phyloP scores from a whole-genome alignment of 2,888 invertebrate species.

The Unio pictorum region DNA sequence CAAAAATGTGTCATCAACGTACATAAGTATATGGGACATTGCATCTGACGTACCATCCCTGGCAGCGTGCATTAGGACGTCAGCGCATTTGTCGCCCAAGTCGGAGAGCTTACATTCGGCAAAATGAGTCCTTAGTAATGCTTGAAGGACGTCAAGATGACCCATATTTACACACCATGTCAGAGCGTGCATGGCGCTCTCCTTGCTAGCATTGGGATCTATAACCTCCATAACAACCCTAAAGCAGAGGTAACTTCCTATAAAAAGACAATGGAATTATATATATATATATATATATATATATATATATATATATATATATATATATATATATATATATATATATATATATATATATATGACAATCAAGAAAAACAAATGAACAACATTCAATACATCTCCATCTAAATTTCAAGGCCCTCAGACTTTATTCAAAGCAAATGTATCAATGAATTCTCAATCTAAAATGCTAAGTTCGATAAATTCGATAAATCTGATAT shows the following conservation, averaged over 20 bases:
- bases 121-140: conserved; percentile 24
- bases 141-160: conserved; percentile 17
- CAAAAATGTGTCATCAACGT: conserved; percentile 22
- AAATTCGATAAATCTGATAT: too few species aligned
- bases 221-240: conserved; percentile 27
- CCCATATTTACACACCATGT: conserved; percentile 28
- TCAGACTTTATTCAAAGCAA: too few species aligned
- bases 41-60: conserved; percentile 10
- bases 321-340: too few species aligned
- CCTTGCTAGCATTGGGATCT: conserved; percentile 23
- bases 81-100: conserved; percentile 9
- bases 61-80: conserved; percentile 18
- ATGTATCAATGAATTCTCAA: too few species aligned
- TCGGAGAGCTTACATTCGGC: conserved; percentile 15
- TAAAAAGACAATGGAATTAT: not conserved
- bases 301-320: too few species aligned
- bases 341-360: too few species aligned
- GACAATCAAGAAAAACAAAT: too few species aligned
- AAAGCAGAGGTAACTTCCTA: too few species aligned
- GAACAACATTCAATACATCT: too few species aligned
- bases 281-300: not conserved
- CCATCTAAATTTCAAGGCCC: too few species aligned
- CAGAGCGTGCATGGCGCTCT: conserved; percentile 29
- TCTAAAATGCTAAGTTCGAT: too few species aligned
- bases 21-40: conserved; percentile 16